A percentile compares a stretch with the other conserved stretches of the same genome.
These are phyloP conservation scores for Eupithecia vulgata DNA, from an alignment of 2,888 invertebrate genomes.

Conservation along the genomic window DNA sequence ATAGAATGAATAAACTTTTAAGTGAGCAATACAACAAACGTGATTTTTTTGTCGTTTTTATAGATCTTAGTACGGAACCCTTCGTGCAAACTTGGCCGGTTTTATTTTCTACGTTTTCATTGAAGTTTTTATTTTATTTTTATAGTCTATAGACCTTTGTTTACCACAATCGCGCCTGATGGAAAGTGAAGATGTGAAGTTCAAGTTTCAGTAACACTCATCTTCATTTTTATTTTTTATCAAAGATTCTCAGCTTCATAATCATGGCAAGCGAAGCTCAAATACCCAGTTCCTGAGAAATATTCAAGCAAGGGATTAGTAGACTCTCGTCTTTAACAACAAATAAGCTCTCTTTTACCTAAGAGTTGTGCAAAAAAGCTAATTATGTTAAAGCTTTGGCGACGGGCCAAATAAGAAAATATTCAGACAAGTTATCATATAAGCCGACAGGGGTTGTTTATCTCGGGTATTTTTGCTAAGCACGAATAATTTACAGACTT, in stretches of 20 bases:
- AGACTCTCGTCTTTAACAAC: background rate
- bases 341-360: background rate
- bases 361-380: background rate
- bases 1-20: too few relatives aligned
- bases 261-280: background rate
- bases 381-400: constrained; percentile 19
- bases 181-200: too few relatives aligned
- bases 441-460: constrained; percentile 16
- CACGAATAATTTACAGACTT: constrained; percentile 14
- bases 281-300: background rate
- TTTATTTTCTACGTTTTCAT: too few relatives aligned
- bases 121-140: too few relatives aligned
- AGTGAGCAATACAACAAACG: too few relatives aligned
- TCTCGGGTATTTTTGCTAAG: constrained; percentile 18
- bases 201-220: too few relatives aligned
- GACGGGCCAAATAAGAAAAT: constrained; percentile 17
- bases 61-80: too few relatives aligned
- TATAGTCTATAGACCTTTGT: too few relatives aligned
- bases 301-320: background rate
- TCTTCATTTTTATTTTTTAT: background rate
- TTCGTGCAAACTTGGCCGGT: too few relatives aligned
- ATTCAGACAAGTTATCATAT: constrained; percentile 13
- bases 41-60: too few relatives aligned
- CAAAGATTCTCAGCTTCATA: background rate
- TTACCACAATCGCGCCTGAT: too few relatives aligned